Evolutionary conservation across 2,113 vertebrate genomes (phyloP).

Genomic region (Coregonus clupeaformis): DNA sequence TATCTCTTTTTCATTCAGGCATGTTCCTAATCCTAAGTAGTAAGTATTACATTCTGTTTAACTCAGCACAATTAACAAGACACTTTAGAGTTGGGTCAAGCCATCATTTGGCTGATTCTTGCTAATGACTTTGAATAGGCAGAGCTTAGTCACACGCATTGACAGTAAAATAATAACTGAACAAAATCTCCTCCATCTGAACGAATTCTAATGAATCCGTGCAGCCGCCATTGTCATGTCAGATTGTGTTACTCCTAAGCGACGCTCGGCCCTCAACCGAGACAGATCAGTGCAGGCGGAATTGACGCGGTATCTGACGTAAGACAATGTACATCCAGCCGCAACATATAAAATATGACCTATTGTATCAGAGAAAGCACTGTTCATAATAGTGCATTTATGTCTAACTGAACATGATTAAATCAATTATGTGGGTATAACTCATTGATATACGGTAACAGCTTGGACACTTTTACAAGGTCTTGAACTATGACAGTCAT

Average conservation of each 20-base stretch:
- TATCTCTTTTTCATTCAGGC: not conserved
- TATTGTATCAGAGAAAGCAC: not conserved
- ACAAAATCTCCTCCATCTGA: too few species aligned
- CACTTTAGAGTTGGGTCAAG: not conserved
- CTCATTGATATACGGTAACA: not conserved
- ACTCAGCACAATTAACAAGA: not conserved
- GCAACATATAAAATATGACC: too few species aligned
- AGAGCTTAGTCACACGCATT: too few species aligned
- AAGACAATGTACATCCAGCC: too few species aligned
- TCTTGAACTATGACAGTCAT: not conserved
- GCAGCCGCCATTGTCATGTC: too few species aligned
- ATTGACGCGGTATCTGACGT: too few species aligned
- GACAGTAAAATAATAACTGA: too few species aligned
- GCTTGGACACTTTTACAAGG: not conserved
- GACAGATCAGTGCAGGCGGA: too few species aligned
- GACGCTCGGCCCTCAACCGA: too few species aligned
- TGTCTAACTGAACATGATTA: not conserved
- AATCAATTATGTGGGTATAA: not conserved
- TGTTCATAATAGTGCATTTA: not conserved
- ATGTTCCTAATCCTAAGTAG: not conserved
- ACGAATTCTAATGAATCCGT: too few species aligned
- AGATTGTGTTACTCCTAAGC: too few species aligned
- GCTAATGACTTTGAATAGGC: too few species aligned
- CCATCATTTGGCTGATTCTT: not conserved
- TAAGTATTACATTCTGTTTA: not conserved